Conservation (phyloP, 1,140 invertebrate species). For the Mycetomoellerius zeteki region DNA sequence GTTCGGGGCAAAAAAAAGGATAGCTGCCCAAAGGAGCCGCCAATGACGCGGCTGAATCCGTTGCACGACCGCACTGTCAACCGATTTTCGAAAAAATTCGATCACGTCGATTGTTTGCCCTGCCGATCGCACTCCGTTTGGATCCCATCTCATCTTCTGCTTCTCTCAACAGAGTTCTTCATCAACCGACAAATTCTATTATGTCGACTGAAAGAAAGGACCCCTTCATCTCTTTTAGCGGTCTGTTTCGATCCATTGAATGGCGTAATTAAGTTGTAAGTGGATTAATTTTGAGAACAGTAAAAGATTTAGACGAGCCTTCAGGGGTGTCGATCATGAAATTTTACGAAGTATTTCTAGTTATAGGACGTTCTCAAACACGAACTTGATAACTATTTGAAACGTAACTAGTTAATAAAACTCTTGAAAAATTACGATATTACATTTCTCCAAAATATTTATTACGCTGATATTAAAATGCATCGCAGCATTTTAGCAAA, state of each 20-base stretch:
- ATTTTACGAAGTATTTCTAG: background rate
- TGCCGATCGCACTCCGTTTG: conserved; percentile 42
- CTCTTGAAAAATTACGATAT: background rate
- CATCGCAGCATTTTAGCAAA: background rate
- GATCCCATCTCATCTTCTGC: conserved; percentile 18
- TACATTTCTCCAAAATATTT: conserved; percentile 2
- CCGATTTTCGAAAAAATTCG: conserved; percentile 64
- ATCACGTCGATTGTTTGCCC: conserved; percentile 65
- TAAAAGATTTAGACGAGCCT: background rate
- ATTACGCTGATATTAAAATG: background rate
- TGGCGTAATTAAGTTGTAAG: conserved; percentile 39
- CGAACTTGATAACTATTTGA: background rate
- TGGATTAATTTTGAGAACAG: background rate
- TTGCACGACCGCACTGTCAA: conserved; percentile 58
- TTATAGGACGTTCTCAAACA: background rate
- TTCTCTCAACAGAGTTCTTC: conserved; percentile 56
- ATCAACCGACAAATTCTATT: conserved; percentile 79
- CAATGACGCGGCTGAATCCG: conserved; percentile 73
- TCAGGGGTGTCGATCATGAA: background rate
- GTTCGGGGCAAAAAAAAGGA: conserved; percentile 66
- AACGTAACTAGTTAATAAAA: background rate
- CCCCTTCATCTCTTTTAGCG: background rate
- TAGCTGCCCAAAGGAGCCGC: conserved; percentile 74
- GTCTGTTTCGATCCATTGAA: conserved; percentile 16
- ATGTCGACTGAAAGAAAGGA: conserved; percentile 45